These are phyloP conservation scores for Xiphydria camelus DNA, from an alignment of 2,888 invertebrate species.

Conservation along the genomic window DNA sequence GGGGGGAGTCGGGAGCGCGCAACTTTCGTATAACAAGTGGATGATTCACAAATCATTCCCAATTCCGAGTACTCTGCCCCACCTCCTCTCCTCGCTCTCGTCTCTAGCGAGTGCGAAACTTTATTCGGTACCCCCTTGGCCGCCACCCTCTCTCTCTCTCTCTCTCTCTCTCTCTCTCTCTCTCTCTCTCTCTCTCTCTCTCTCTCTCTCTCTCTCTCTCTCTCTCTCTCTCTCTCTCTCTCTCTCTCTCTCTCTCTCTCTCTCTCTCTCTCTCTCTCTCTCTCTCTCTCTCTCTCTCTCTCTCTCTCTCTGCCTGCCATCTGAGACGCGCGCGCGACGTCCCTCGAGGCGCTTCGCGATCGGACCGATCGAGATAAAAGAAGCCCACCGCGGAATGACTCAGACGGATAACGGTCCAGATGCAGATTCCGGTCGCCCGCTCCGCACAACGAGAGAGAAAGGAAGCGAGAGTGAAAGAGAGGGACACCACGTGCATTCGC, in stretches of 20 bases:
- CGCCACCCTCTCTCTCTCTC: neutral
- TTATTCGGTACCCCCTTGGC: constrained; percentile 13
- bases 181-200: constrained; percentile 16
- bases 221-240: neutral
- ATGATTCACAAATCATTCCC: constrained; percentile 54
- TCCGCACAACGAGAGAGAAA: too few relatives aligned
- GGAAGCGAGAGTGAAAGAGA: too few relatives aligned
- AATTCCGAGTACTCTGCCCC: too few relatives aligned
- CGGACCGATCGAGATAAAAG: too few relatives aligned
- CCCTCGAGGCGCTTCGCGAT: too few relatives aligned
- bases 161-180: constrained; percentile 6
- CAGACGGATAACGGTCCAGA: too few relatives aligned
- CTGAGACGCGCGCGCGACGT: constrained; percentile 1
- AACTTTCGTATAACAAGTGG: constrained; percentile 54
- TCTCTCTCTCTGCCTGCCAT: neutral
- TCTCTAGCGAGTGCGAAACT: constrained; percentile 18
- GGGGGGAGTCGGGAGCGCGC: constrained; percentile 34
- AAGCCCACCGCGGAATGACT: too few relatives aligned
- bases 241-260: constrained; percentile 3
- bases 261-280: constrained; percentile 1
- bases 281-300: neutral
- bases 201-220: neutral
- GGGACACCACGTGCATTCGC: too few relatives aligned
- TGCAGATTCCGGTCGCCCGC: too few relatives aligned
- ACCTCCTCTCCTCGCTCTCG: too few relatives aligned